These are phyloP conservation scores for Rhinophrynus dorsalis DNA, from an alignment of 2,797 vertebrate species.

Conservation along the genomic window DNA sequence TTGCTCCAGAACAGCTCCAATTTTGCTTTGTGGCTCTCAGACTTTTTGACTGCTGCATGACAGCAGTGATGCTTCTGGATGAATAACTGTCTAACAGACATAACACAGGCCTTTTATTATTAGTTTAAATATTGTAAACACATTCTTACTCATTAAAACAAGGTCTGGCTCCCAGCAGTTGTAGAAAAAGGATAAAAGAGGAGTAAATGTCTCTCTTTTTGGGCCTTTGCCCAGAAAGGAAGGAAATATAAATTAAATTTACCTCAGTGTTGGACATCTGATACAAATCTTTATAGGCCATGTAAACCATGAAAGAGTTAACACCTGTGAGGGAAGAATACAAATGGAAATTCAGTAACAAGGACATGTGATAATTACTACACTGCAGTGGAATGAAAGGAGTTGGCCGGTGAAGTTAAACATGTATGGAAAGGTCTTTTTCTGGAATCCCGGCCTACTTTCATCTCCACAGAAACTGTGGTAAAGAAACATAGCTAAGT, in stretches of 20 bases:
- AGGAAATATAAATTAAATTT: slow-evolving; percentile 51
- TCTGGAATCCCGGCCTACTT: background rate
- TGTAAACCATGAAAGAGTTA: slow-evolving; percentile 97
- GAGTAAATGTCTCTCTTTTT: background rate
- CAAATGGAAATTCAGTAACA: slow-evolving; percentile 34
- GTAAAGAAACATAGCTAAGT: slow-evolving; percentile 1
- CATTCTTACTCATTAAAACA: background rate
- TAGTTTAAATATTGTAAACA: slow-evolving; percentile 30
- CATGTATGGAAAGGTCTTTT: slow-evolving; percentile 14
- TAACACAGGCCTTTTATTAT: slow-evolving; percentile 11
- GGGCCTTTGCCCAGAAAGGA: slow-evolving; percentile 27
- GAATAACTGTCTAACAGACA: slow-evolving; percentile 17
- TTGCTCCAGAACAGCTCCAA: no score
- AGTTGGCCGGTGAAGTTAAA: slow-evolving; percentile 24
- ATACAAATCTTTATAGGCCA: slow-evolving; percentile 97
- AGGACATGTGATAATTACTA: slow-evolving; percentile 37
- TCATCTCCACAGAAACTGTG: background rate
- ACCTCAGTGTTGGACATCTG: slow-evolving; percentile 98
- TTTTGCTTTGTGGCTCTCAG: accelerated
- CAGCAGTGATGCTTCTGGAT: slow-evolving; percentile 1
- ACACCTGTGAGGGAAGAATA: slow-evolving; percentile 71
- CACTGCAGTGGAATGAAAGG: slow-evolving; percentile 29
- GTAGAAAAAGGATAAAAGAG: background rate
- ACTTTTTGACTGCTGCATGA: background rate
- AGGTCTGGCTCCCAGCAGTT: slow-evolving; percentile 1